phyloP scores from a whole-genome alignment of 2,888 invertebrate genomes.

The Cantharis rustica region DNA sequence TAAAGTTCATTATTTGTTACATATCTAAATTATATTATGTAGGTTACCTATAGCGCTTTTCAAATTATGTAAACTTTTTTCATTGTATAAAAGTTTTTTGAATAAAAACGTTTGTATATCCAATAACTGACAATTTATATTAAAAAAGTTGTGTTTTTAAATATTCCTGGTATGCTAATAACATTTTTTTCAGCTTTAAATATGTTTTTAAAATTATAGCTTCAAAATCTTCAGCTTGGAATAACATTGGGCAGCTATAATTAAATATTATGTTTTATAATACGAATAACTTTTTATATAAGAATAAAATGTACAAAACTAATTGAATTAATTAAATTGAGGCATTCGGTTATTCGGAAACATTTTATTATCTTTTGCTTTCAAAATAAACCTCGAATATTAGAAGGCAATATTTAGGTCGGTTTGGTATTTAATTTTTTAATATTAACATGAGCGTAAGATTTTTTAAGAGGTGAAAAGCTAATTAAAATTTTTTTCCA shows the following conservation, averaged over 20 bases:
- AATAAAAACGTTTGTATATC: slow-evolving; percentile 5
- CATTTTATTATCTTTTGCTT: no score
- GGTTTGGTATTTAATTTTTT: no score
- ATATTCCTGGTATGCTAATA: slow-evolving; percentile 18
- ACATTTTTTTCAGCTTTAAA: slow-evolving; percentile 9
- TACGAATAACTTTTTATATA: neutral
- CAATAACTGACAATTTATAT: slow-evolving; percentile 17
- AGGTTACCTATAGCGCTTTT: neutral
- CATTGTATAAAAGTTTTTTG: neutral
- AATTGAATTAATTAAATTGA: no score
- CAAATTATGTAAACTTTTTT: neutral
- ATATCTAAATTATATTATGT: neutral
- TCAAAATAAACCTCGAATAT: no score
- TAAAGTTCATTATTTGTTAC: neutral
- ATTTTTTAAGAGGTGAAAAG: no score
- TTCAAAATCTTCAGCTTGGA: slow-evolving; percentile 2
- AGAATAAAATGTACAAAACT: neutral
- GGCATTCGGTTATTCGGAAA: no score
- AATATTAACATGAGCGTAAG: no score
- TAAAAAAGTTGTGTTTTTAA: slow-evolving; percentile 16
- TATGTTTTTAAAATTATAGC: slow-evolving; percentile 15
- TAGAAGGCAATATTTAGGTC: no score
- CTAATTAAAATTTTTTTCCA: no score
- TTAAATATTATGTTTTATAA: neutral
- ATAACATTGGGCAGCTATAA: neutral